A percentile compares a stretch with the other conserved stretches of the same genome.
Evolutionary conservation across 1,140 invertebrate genomes (phyloP).

Genomic region (Polyergus mexicanus): DNA sequence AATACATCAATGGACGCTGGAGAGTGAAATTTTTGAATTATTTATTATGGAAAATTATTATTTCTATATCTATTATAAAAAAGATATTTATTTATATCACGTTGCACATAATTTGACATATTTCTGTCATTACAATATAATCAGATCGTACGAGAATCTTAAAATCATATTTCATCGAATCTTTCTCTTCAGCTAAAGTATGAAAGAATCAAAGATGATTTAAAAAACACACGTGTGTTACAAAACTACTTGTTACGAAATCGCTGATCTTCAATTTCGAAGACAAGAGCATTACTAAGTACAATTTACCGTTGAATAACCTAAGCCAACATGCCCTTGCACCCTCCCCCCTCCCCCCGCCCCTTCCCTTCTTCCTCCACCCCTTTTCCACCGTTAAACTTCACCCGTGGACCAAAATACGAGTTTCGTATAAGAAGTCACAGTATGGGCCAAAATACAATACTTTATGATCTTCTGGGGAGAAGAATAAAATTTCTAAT

Average conservation of each 20-base stretch:
- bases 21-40: neutral
- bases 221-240: neutral
- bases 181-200: neutral
- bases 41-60: neutral
- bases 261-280: constrained; percentile 9
- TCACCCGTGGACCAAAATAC: constrained; percentile 8
- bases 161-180: neutral
- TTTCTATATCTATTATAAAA: neutral
- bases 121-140: too few species aligned
- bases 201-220: neutral
- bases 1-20: neutral
- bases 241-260: constrained; percentile 16
- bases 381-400: neutral
- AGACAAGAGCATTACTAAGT: constrained; percentile 55
- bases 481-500: neutral
- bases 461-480: neutral
- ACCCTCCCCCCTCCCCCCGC: too few species aligned
- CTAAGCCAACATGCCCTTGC: constrained; percentile 59
- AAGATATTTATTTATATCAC: too few species aligned
- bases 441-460: neutral
- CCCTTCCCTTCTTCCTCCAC: too few species aligned
- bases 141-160: neutral
- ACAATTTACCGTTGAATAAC: constrained; percentile 47
- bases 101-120: too few species aligned
- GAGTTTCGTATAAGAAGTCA: neutral